Conservation (phyloP, 2,113 vertebrate species). For the Maccullochella peelii region DNA sequence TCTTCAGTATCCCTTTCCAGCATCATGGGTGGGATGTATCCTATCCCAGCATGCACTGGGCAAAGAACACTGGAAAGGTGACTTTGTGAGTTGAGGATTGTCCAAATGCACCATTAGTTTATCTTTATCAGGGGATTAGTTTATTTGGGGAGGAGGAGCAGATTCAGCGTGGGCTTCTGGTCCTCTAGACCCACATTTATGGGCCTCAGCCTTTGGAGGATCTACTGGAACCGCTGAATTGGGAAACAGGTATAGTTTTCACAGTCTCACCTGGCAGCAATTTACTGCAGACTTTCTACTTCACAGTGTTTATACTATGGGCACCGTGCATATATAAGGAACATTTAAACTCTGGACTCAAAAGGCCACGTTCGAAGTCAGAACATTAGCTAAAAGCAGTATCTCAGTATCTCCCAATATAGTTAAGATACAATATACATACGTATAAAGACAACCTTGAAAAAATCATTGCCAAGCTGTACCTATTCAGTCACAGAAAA, state of each 20-base stretch:
- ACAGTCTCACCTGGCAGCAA: not conserved
- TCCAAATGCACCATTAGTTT: not conserved
- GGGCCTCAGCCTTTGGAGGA: not conserved
- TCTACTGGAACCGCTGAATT: not conserved
- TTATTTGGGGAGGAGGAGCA: not conserved
- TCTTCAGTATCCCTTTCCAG: not conserved
- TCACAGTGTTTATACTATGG: not conserved
- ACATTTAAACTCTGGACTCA: not conserved
- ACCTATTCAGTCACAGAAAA: not conserved
- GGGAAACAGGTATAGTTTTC: not conserved
- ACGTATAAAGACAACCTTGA: not conserved
- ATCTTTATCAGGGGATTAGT: not conserved
- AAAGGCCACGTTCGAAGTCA: not conserved
- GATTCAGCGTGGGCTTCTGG: not conserved
- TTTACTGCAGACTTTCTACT: not conserved
- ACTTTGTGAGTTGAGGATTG: not conserved
- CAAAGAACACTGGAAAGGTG: not conserved
- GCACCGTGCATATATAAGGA: too few species aligned
- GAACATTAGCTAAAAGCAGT: not conserved
- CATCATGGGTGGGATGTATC: not conserved
- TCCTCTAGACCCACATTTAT: not conserved
- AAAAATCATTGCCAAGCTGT: not conserved
- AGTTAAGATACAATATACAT: not conserved
- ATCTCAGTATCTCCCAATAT: not conserved
- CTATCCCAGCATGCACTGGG: conserved; percentile 2